These are phyloP conservation scores for Heliconius hermathena DNA, from an alignment of 1,140 invertebrate species.

Conservation along the genomic window DNA sequence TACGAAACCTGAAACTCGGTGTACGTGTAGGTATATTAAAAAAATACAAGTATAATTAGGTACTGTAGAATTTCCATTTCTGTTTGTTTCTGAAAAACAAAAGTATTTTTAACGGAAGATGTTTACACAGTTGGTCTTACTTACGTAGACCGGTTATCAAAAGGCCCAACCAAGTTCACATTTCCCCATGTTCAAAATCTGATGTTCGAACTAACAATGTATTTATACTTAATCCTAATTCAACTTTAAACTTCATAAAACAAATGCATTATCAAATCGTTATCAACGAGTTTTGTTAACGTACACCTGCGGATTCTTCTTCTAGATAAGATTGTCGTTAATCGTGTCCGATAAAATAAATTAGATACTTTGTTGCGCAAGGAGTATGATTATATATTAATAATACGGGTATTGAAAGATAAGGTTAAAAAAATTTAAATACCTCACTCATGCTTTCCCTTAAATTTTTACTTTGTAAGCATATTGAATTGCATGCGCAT, in stretches of 20 bases:
- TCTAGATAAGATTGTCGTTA: not conserved
- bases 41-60: too few species aligned
- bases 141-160: not conserved
- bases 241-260: not conserved
- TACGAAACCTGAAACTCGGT: too few species aligned
- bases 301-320: constrained; percentile 1
- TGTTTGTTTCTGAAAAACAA: not conserved
- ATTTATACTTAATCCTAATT: not conserved
- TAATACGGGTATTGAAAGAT: not conserved
- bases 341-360: not conserved
- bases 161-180: not conserved
- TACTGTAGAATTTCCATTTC: not conserved
- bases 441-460: too few species aligned
- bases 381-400: not conserved
- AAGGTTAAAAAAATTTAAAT: too few species aligned
- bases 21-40: too few species aligned
- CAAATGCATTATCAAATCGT: not conserved
- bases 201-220: not conserved
- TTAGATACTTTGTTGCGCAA: constrained; percentile 5
- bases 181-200: not conserved
- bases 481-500: too few species aligned
- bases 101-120: not conserved
- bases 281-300: not conserved
- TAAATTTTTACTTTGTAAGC: too few species aligned
- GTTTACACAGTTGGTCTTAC: not conserved